Conservation (phyloP, 2,797 vertebrate genomes). For the Echeneis naucrates region DNA sequence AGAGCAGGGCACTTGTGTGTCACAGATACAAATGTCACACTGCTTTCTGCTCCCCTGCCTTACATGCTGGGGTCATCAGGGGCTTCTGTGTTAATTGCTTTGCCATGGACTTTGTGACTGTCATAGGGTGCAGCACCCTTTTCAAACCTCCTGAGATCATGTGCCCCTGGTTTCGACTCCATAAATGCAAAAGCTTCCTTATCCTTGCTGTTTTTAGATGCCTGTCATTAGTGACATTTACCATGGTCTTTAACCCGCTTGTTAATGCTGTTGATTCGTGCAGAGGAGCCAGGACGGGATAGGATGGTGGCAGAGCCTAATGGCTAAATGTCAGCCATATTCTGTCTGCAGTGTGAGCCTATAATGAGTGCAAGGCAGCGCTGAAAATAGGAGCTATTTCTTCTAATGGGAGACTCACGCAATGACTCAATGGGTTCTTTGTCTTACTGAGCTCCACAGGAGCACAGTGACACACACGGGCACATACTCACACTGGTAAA, state of each 20-base stretch:
- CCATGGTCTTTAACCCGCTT: slow-evolving; percentile 65
- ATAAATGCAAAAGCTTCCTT: slow-evolving; percentile 43
- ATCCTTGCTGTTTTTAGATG: slow-evolving; percentile 48
- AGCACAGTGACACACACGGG: slow-evolving; percentile 38
- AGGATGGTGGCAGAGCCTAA: slow-evolving; percentile 53
- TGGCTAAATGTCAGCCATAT: slow-evolving; percentile 73
- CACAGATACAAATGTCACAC: slow-evolving; percentile 68
- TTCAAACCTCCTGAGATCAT: slow-evolving; percentile 46
- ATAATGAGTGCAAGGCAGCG: slow-evolving; percentile 71
- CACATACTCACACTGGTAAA: slow-evolving; percentile 7
- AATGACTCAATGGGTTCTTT: slow-evolving; percentile 79
- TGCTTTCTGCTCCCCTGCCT: slow-evolving; percentile 49
- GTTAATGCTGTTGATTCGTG: slow-evolving; percentile 73
- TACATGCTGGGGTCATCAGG: slow-evolving; percentile 60
- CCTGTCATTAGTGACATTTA: slow-evolving; percentile 48
- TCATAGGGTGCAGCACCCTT: slow-evolving; percentile 19
- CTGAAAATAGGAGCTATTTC: slow-evolving; percentile 74
- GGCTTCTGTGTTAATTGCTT: slow-evolving; percentile 65
- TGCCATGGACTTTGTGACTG: slow-evolving; percentile 48
- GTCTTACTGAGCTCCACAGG: slow-evolving; percentile 65
- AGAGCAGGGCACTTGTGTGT: slow-evolving; percentile 56
- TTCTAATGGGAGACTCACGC: slow-evolving; percentile 71
- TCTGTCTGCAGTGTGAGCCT: slow-evolving; percentile 58
- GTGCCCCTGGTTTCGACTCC: slow-evolving; percentile 10
- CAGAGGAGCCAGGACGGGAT: slow-evolving; percentile 36